Evolutionary conservation across 1,140 invertebrate genomes (phyloP).

Genomic region (Tetragonula clypearis): DNA sequence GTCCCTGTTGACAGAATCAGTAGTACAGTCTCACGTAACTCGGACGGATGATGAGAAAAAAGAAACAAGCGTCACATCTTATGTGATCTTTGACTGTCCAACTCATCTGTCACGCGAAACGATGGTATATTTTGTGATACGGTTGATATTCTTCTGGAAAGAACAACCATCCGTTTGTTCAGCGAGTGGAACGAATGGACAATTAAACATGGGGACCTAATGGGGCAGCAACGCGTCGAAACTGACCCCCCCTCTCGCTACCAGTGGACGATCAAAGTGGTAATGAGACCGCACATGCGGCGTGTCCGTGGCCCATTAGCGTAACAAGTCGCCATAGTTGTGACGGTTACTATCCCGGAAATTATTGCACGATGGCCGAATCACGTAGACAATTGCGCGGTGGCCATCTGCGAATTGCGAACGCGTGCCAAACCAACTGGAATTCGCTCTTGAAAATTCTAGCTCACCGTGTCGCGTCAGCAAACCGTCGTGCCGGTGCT

Average conservation of each 20-base stretch:
- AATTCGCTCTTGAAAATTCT: conserved; percentile 28
- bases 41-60: too few relatives aligned
- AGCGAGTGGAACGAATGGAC: not conserved
- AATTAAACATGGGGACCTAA: conserved; percentile 10
- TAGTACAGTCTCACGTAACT: not conserved
- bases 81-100: not conserved
- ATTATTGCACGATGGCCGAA: conserved; percentile 33
- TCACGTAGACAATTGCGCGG: conserved; percentile 27
- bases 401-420: not conserved
- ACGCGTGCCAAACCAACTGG: conserved; percentile 36
- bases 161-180: not conserved
- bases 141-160: not conserved
- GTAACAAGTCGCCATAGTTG: conserved; percentile 47
- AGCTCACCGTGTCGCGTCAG: conserved; percentile 5
- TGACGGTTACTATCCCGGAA: conserved; percentile 44
- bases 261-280: conserved; percentile 29
- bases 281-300: conserved; percentile 47
- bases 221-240: conserved; percentile 10
- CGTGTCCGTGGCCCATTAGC: conserved; percentile 29
- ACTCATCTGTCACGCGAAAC: not conserved
- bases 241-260: not conserved
- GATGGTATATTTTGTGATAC: not conserved
- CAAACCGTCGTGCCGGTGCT: not conserved
- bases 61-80: not conserved
- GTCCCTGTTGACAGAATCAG: not conserved